phyloP scores from a whole-genome alignment of 2,797 vertebrate species.

The Mormyrus proboscirostris region DNA sequence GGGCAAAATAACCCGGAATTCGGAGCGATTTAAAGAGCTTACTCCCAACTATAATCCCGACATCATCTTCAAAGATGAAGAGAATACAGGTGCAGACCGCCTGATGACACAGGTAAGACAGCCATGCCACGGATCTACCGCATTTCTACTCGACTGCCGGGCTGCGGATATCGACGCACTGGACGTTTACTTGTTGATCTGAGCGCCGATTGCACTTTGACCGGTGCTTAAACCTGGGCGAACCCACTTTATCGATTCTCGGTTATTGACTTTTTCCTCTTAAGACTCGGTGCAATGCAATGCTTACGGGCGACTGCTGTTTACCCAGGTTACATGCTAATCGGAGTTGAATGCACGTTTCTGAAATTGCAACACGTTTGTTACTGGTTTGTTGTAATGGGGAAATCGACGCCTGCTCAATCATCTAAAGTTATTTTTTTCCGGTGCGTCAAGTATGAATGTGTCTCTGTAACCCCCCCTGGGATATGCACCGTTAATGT shows the following conservation, averaged over 20 bases:
- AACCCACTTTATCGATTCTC: slow-evolving; percentile 43
- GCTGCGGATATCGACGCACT: slow-evolving; percentile 8
- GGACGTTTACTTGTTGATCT: slow-evolving; percentile 17
- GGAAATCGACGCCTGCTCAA: not conserved
- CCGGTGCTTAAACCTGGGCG: slow-evolving; percentile 40
- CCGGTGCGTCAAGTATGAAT: not conserved
- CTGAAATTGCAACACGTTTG: not conserved
- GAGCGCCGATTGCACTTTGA: slow-evolving; percentile 46
- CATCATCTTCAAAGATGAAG: slow-evolving; percentile 98
- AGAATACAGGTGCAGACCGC: slow-evolving; percentile 86
- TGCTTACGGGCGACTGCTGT: slow-evolving; percentile 30
- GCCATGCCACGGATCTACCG: not conserved
- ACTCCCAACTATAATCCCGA: slow-evolving; percentile 93
- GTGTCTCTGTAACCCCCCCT: not conserved
- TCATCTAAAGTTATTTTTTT: not conserved
- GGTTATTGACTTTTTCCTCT: slow-evolving; percentile 31
- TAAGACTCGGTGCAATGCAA: slow-evolving; percentile 10
- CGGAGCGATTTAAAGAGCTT: slow-evolving; percentile 91
- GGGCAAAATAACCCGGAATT: slow-evolving; percentile 82
- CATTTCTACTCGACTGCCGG: not conserved
- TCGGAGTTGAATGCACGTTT: not conserved
- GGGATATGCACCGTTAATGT: not conserved
- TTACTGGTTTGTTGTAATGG: not conserved
- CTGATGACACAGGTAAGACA: slow-evolving; percentile 84
- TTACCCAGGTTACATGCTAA: slow-evolving; percentile 30